Evolutionary conservation across 2,797 vertebrate genomes (phyloP).

Genomic region (Enteromius mattozi): DNA sequence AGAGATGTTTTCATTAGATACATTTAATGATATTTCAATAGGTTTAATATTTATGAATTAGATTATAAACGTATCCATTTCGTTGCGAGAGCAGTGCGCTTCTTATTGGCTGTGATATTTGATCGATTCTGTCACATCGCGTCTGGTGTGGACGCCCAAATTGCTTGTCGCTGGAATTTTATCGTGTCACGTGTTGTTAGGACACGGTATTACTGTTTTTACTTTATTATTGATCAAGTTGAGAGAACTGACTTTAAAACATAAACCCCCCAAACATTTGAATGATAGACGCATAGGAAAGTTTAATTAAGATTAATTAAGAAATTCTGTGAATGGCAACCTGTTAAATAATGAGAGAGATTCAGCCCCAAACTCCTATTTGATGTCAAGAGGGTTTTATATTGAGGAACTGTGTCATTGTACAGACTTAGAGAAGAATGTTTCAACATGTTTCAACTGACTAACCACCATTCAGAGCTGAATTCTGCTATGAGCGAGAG

Average conservation of each 20-base stretch:
- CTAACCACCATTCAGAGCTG: not conserved
- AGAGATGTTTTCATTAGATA: no score
- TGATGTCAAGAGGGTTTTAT: slow-evolving; percentile 6
- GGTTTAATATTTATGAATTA: no score
- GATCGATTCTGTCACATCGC: no score
- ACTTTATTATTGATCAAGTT: not conserved
- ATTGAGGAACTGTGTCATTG: not conserved
- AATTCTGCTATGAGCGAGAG: not conserved
- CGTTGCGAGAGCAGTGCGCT: no score
- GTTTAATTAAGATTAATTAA: not conserved
- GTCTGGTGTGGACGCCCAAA: no score
- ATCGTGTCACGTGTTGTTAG: no score
- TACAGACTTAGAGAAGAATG: slow-evolving; percentile 19
- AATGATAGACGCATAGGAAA: not conserved
- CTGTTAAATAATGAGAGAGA: not conserved
- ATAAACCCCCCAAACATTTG: not conserved
- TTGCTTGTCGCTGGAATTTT: no score
- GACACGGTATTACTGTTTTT: not conserved
- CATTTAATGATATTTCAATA: no score
- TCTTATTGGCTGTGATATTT: no score
- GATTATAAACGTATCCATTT: no score
- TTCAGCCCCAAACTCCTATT: not conserved
- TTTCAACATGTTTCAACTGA: slow-evolving; percentile 22
- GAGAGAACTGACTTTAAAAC: not conserved
- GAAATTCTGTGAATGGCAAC: not conserved